Base-by-base conservation (phyloP, 2,797 vertebrate species). In the Discoglossus pictus region DNA sequence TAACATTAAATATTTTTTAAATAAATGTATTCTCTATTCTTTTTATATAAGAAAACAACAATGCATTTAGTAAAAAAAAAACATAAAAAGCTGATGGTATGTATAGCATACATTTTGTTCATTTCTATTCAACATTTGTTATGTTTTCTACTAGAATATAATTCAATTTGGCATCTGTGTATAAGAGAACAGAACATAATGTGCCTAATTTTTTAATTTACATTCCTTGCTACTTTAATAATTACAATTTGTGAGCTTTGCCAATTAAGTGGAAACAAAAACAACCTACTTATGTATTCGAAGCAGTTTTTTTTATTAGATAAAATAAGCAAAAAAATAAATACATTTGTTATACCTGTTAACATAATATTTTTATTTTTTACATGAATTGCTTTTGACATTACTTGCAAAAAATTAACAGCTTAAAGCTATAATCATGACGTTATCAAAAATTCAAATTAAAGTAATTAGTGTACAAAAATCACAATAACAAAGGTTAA, bases 181-280 rank as follows among this genome's bases (percentile, higher is more conserved):
- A 40, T 62, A 27, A 65, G 3, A 64, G 70, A 60, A 50, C 44
- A 46, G 75, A 82, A 53, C 46, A 68, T 60, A 21, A 59, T 68
- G 52, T 31, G 35, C 38, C 18, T 75, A 44, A 52, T 65, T 76
- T n/a, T 69, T 61, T 76, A 68, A 74, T 78, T 79, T 67, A 67
- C 25, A 61, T 65, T 15, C 73, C 23, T 64, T 69, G 72, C 60
- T 21, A 59, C 65, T 50, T n/a, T 17, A 50, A 43, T 73, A 78
- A 79, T 79, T 79, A 74, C 42, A 55, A 65, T 76, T 74, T 70
- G 52, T 50, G 58, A 17, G 64, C 50, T 72, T 56, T 73, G 43
- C 65, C 61, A 74, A 70, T 65, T 77, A 75, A 73, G 74, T 38
- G 71, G 75, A 70, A 10, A 35, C 59, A 51, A 61, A 75, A 78